A percentile compares a stretch with the other conserved stretches of the same genome.
phyloP scores from a whole-genome alignment of 2,113 vertebrate genomes.

The Aviceda subcristata region DNA sequence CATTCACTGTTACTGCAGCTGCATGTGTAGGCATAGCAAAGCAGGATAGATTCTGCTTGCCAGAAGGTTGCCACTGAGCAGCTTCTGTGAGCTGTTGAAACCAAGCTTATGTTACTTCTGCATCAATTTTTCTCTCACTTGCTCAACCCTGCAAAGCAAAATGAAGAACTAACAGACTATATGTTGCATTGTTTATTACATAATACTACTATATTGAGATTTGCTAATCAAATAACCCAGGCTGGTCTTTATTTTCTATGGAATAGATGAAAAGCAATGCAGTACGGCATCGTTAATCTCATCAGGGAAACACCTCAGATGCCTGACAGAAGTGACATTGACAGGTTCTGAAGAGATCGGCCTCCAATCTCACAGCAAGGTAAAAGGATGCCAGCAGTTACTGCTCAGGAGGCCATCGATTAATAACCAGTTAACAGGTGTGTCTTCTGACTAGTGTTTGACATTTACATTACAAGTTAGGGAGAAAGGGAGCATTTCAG shows the following conservation, averaged over 20 bases:
- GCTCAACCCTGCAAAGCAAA: neutral
- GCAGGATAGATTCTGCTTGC: neutral
- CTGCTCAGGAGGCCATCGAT: neutral
- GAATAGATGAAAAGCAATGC: neutral
- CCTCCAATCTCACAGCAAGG: neutral
- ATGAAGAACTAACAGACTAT: neutral
- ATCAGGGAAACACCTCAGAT: neutral
- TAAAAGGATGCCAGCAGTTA: neutral
- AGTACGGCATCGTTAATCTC: neutral
- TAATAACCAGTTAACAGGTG: neutral
- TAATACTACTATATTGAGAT: neutral
- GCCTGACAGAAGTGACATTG: neutral
- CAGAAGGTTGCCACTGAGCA: neutral
- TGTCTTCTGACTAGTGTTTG: neutral
- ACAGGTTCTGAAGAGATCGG: neutral
- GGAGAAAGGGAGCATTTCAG: conserved; percentile 10
- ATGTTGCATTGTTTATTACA: neutral
- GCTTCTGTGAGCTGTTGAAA: neutral
- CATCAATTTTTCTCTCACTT: neutral
- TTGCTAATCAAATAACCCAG: neutral
- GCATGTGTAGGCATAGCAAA: neutral
- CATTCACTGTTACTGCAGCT: neutral
- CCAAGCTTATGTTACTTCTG: neutral
- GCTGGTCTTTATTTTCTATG: neutral
- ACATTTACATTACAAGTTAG: neutral